Percentiles rank a stretch among this genome's conserved stretches.
Conservation (phyloP, 2,797 vertebrate species). For the Botia almorhae region DNA sequence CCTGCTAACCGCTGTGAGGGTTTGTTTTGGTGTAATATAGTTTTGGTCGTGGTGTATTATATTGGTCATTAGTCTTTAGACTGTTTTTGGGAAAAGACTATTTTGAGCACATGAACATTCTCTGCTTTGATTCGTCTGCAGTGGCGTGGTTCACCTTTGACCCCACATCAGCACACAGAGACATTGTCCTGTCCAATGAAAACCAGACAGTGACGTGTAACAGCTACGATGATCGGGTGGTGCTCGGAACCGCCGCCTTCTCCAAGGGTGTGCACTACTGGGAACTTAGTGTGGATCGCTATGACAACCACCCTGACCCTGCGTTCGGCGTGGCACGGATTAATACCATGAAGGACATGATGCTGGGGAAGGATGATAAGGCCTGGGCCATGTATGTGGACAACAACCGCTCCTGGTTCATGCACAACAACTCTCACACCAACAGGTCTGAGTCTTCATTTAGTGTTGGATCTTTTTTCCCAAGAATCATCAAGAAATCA, state of each 20-base stretch:
- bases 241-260: conserved; percentile 91
- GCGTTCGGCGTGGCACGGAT: conserved; percentile 91
- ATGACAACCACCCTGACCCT: conserved; percentile 97
- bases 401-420: conserved; percentile 99
- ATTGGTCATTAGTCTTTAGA: too few relatives aligned
- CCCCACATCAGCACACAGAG: conserved; percentile 88
- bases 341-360: conserved; percentile 95
- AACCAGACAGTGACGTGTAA: conserved; percentile 97
- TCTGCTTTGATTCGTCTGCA: conserved; percentile 61
- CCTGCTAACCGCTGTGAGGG: background rate
- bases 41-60: too few relatives aligned
- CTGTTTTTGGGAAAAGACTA: background rate
- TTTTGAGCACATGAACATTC: too few relatives aligned
- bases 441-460: too few relatives aligned
- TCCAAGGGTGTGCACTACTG: conserved; percentile 97
- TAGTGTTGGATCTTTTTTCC: background rate
- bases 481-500: too few relatives aligned
- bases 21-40: background rate
- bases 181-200: conserved; percentile 97
- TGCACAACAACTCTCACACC: conserved; percentile 99
- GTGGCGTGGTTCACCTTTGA: conserved; percentile 99
- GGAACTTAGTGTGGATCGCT: conserved; percentile 99
- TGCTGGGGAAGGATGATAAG: conserved; percentile 98
- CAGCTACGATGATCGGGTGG: conserved; percentile 97
- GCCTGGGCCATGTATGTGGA: conserved; percentile 99